phyloP scores from a whole-genome alignment of 2,113 vertebrate species.

The Odontophorus gujanensis region DNA sequence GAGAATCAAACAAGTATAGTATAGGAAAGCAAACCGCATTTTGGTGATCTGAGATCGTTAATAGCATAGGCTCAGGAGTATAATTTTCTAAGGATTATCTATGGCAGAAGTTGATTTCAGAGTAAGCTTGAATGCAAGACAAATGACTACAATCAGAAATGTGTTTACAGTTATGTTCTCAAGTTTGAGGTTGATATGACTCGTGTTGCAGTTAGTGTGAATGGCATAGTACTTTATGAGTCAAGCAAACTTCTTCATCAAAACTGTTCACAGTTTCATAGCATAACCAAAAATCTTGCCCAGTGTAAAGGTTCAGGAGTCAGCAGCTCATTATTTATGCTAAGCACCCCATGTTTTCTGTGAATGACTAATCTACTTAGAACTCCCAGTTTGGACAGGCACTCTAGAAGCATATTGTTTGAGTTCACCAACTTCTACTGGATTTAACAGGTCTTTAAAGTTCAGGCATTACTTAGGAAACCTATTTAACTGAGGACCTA shows the following conservation, averaged over 20 bases:
- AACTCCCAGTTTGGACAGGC: background rate
- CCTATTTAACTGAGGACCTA: background rate
- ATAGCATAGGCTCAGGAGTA: background rate
- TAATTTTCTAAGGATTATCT: background rate
- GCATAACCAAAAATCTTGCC: background rate
- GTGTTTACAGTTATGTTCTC: background rate
- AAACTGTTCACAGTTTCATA: background rate
- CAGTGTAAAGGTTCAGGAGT: background rate
- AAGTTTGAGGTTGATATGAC: background rate
- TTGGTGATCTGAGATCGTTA: background rate
- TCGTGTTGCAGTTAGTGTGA: background rate
- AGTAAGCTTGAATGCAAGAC: background rate
- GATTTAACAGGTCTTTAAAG: constrained; percentile 41
- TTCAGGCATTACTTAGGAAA: constrained; percentile 9
- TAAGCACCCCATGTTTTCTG: background rate
- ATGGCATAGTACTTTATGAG: background rate
- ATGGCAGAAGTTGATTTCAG: background rate
- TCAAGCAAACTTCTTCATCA: background rate
- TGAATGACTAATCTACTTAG: constrained; percentile 15
- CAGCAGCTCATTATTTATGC: background rate
- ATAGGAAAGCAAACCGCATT: background rate
- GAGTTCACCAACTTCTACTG: background rate
- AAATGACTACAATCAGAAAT: background rate
- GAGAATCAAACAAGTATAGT: background rate
- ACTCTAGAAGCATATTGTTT: constrained; percentile 42